A percentile compares a stretch with the other conserved stretches of the same genome.
Evolutionary conservation across 2,888 invertebrate genomes (phyloP).

Genomic region (Troglohyphantes excavatus): DNA sequence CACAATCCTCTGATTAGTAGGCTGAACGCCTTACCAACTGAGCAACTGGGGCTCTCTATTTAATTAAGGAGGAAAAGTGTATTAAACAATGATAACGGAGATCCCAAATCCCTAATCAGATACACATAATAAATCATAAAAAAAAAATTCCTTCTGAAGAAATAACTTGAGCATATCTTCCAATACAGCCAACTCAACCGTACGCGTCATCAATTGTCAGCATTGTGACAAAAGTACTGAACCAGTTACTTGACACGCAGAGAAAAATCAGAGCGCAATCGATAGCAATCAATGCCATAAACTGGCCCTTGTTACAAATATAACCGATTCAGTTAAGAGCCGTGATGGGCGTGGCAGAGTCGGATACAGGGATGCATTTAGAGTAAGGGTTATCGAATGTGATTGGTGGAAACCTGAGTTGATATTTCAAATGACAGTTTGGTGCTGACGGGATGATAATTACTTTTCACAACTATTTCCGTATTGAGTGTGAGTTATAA

Average conservation of each 20-base stretch:
- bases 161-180: background rate
- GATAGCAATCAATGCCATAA: slow-evolving; percentile 32
- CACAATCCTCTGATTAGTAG: too few species aligned
- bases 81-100: too few species aligned
- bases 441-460: slow-evolving; percentile 12
- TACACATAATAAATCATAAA: too few species aligned
- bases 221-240: background rate
- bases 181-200: background rate
- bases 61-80: too few species aligned
- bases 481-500: background rate
- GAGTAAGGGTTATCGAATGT: slow-evolving; percentile 11
- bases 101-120: too few species aligned
- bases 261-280: slow-evolving; percentile 4
- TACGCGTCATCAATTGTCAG: background rate
- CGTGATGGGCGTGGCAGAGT: background rate
- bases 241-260: background rate
- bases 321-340: slow-evolving; percentile 16
- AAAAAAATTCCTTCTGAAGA: too few species aligned
- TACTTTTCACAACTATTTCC: background rate
- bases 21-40: too few species aligned
- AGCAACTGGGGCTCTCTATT: too few species aligned
- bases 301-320: slow-evolving; percentile 14
- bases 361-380: background rate
- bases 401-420: background rate
- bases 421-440: slow-evolving; percentile 25